Percentiles rank a stretch among this genome's conserved stretches.
Evolutionary conservation across 2,113 vertebrate genomes (phyloP).

Genomic region (Tragelaphus buxtoni): DNA sequence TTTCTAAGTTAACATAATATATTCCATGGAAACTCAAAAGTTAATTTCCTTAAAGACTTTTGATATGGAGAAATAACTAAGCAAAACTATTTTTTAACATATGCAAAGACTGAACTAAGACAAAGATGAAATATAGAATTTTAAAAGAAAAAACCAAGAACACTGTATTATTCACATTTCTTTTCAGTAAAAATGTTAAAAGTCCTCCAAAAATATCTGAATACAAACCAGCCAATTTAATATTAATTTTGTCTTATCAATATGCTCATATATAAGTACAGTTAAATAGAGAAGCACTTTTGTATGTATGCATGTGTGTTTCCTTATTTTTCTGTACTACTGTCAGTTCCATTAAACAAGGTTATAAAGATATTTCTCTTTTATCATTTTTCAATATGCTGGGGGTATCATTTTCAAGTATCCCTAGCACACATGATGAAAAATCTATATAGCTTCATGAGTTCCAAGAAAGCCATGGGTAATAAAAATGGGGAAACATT

Average conservation of each 20-base stretch:
- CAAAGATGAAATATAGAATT: neutral
- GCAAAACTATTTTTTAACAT: neutral
- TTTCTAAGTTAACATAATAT: constrained; percentile 25
- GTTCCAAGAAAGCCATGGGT: neutral
- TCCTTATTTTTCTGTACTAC: neutral
- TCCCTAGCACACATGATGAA: constrained; percentile 24
- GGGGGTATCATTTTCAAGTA: neutral
- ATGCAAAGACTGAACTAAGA: neutral
- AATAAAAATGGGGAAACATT: constrained; percentile 39
- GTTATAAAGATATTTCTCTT: neutral
- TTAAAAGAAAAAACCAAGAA: neutral
- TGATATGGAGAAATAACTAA: neutral
- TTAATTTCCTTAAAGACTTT: constrained; percentile 14
- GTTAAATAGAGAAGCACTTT: neutral
- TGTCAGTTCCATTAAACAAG: neutral
- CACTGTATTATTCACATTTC: neutral
- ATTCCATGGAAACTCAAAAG: neutral
- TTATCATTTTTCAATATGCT: neutral
- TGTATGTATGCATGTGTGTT: neutral
- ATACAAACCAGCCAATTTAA: neutral
- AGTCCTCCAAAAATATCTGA: neutral
- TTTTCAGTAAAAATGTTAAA: neutral
- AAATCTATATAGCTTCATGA: constrained; percentile 46
- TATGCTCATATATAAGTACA: neutral
- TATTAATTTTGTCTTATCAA: neutral